A percentile compares a stretch with the other conserved stretches of the same genome.
Conservation (phyloP, 1,140 invertebrate species). For the Drosophila saltans region DNA sequence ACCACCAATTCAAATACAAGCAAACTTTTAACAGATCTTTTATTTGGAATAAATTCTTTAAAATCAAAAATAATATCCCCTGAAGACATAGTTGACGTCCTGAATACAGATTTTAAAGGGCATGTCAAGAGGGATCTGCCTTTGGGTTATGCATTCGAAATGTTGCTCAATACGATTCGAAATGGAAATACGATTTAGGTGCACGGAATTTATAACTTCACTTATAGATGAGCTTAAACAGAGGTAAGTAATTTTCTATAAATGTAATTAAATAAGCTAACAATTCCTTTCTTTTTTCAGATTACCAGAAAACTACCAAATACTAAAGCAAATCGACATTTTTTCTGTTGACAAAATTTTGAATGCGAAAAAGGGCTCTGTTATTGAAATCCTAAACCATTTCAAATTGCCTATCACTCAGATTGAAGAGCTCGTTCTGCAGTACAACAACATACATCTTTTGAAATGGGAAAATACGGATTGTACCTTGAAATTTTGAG, state of each 20-base stretch:
- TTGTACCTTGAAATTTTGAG: no score
- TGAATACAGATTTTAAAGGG: background rate
- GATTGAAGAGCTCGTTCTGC: background rate
- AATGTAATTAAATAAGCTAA: background rate
- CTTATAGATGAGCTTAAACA: background rate
- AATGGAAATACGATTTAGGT: background rate
- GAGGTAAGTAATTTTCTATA: background rate
- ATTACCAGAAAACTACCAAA: background rate
- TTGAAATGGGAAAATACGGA: no score
- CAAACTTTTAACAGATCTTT: background rate
- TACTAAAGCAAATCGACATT: background rate
- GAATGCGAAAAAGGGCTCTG: background rate
- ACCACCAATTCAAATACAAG: no score
- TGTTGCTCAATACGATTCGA: background rate
- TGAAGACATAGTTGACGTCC: background rate
- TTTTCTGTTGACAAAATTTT: background rate
- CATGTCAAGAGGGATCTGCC: slow-evolving; percentile 8
- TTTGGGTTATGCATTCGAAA: slow-evolving; percentile 4
- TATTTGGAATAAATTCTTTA: slow-evolving; percentile 3
- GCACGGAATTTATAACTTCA: background rate
- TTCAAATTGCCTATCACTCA: no score
- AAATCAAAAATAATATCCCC: background rate
- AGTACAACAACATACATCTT: no score
- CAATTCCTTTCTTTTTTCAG: background rate
- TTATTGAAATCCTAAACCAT: no score